Percentiles rank a stretch among this genome's conserved stretches.
These are phyloP conservation scores for Tetraneura akinire DNA, from an alignment of 1,140 invertebrate genomes.

Conservation along the genomic window DNA sequence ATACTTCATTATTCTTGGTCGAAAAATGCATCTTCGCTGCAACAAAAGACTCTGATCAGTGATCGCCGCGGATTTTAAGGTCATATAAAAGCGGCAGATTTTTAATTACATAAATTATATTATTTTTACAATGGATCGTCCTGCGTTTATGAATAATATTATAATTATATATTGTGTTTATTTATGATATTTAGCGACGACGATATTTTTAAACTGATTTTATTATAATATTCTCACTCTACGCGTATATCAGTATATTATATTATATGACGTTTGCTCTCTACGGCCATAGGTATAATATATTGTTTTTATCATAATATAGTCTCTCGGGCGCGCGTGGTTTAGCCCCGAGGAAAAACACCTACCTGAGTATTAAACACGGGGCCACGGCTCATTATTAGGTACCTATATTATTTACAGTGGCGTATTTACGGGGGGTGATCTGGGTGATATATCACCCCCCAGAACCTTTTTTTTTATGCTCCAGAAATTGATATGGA, in stretches of 20 bases:
- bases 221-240: neutral
- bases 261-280: neutral
- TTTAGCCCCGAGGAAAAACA: constrained; percentile 21
- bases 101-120: constrained; percentile 32
- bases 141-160: constrained; percentile 10
- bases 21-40: too few species aligned
- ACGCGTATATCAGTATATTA: neutral
- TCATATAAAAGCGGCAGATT: too few species aligned
- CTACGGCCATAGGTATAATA: neutral
- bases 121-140: constrained; percentile 8
- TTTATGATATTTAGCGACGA: too few species aligned
- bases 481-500: too few species aligned
- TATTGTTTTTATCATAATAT: neutral
- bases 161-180: too few species aligned
- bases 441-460: too few species aligned
- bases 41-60: too few species aligned
- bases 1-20: too few species aligned
- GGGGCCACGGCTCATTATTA: neutral
- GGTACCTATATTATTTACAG: neutral
- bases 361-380: constrained; percentile 33
- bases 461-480: too few species aligned
- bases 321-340: neutral
- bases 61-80: too few species aligned
- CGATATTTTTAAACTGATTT: neutral
- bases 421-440: too few species aligned